Conservation (phyloP, 2,797 vertebrate species). For the Pristis pectinata region DNA sequence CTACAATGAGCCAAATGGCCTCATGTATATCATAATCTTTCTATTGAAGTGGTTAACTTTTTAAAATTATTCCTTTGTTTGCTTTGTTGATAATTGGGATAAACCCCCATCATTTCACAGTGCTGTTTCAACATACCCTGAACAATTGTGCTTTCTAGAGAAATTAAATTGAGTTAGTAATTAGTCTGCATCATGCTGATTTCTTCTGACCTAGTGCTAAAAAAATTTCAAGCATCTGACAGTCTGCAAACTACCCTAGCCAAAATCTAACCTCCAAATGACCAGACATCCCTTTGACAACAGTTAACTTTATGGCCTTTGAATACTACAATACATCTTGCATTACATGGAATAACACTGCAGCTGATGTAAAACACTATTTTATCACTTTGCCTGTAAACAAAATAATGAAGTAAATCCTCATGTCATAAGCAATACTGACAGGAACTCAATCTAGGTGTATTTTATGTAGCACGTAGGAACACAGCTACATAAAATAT, state of each 20-base stretch:
- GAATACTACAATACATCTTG: background rate
- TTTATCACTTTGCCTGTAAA: background rate
- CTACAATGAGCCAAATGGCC: no score
- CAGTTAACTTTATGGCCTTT: background rate
- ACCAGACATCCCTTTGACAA: background rate
- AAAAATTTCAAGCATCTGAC: background rate
- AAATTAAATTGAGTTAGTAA: background rate
- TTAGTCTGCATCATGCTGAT: background rate
- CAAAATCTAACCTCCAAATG: background rate
- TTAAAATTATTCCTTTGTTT: background rate
- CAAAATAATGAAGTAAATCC: background rate
- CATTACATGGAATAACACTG: background rate
- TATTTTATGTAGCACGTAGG: background rate
- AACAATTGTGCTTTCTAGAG: background rate
- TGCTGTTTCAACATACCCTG: background rate
- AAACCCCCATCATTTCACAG: background rate
- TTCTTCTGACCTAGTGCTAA: background rate
- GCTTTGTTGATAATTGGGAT: background rate
- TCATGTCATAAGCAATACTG: background rate
- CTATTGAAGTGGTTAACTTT: background rate
- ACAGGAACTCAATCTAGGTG: background rate
- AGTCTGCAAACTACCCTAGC: background rate
- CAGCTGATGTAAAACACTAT: background rate
- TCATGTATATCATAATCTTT: no score
- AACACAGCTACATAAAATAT: background rate